Evolutionary conservation across 2,888 invertebrate species (phyloP).

Genomic region (Polymixis lichenea): DNA sequence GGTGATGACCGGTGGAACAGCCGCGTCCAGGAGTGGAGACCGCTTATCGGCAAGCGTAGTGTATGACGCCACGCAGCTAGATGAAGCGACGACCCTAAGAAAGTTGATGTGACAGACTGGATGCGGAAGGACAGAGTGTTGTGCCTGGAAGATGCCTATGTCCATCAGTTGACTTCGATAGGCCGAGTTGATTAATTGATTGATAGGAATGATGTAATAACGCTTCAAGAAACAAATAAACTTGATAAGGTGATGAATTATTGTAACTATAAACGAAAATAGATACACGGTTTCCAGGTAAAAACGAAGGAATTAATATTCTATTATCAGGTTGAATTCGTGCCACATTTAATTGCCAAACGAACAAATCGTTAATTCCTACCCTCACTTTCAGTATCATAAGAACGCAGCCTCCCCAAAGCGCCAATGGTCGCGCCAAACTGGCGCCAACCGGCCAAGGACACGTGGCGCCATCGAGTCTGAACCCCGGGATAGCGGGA

Average conservation of each 20-base stretch:
- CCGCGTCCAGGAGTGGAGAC: no score
- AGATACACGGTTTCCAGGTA: not conserved
- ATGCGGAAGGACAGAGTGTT: no score
- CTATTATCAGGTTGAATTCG: not conserved
- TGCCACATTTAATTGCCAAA: not conserved
- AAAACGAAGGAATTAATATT: not conserved
- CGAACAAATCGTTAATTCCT: conserved; percentile 4
- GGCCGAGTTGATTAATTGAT: no score
- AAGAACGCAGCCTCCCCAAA: conserved; percentile 35
- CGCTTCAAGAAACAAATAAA: not conserved
- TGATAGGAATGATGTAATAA: not conserved
- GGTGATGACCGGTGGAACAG: no score
- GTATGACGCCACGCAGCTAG: no score
- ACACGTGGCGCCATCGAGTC: conserved; percentile 59
- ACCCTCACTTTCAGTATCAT: conserved; percentile 22
- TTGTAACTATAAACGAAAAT: not conserved
- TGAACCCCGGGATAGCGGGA: conserved; percentile 33
- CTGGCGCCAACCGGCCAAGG: conserved; percentile 62
- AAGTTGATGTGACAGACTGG: no score
- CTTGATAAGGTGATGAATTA: not conserved
- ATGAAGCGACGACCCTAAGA: no score
- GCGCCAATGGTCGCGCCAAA: conserved; percentile 50
- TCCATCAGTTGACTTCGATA: no score
- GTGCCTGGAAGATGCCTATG: no score
- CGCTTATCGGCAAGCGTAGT: no score